Percentiles rank a stretch among this genome's conserved stretches.
phyloP scores from a whole-genome alignment of 2,113 vertebrate species.

The Eptesicus fuscus region DNA sequence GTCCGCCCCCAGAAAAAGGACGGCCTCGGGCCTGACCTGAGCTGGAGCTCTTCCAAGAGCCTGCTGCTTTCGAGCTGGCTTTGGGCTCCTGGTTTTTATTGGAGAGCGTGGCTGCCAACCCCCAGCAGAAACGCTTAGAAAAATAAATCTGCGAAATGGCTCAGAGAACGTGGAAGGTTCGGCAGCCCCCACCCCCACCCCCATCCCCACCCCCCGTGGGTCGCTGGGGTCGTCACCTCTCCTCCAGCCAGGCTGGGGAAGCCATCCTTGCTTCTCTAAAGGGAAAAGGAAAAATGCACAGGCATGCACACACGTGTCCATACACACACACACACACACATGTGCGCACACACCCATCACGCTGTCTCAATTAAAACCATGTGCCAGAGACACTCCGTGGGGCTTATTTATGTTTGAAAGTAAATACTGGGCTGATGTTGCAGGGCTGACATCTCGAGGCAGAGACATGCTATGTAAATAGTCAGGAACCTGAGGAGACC shows the following conservation, averaged over 20 bases:
- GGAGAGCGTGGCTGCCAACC: background rate
- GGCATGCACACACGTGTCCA: rapidly evolving
- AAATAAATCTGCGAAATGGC: background rate
- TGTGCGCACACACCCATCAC: background rate
- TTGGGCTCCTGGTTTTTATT: background rate
- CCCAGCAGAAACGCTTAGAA: background rate
- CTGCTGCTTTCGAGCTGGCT: background rate
- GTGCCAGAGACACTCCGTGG: background rate
- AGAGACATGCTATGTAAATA: constrained; percentile 55
- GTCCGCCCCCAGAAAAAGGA: too few species aligned
- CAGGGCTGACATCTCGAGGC: background rate
- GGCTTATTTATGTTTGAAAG: constrained; percentile 34
- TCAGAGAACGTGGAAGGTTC: background rate
- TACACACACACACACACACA: rapidly evolving
- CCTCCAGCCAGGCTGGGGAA: background rate
- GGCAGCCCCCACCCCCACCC: too few species aligned
- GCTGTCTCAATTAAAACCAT: background rate
- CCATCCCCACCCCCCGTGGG: too few species aligned
- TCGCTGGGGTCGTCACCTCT: background rate
- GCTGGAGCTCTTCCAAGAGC: background rate
- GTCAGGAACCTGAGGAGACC: background rate
- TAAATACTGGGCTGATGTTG: constrained; percentile 28
- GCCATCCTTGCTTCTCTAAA: background rate
- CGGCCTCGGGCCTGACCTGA: background rate
- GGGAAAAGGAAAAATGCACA: background rate